Conservation (phyloP, 2,888 invertebrate genomes). For the Venusia cambrica region DNA sequence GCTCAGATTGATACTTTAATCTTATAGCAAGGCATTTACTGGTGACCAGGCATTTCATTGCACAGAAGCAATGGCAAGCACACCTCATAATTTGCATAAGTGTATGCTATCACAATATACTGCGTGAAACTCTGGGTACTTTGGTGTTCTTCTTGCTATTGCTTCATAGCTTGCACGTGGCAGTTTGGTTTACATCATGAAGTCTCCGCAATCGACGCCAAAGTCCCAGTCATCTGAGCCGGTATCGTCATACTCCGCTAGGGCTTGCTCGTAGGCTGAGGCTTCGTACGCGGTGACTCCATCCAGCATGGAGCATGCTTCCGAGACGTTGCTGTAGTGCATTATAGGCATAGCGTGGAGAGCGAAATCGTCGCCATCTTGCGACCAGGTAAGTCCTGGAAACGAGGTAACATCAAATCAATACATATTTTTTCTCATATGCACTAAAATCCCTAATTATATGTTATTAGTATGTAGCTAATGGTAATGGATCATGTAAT, state of each 20-base stretch:
- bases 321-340: constrained; percentile 83
- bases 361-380: constrained; percentile 84
- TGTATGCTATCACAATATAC: no score
- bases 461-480: no score
- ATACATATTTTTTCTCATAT: no score
- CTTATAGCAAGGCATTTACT: constrained; percentile 3
- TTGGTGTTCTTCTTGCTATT: constrained; percentile 11
- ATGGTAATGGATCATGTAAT: no score
- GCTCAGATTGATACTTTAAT: not conserved
- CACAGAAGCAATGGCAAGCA: no score
- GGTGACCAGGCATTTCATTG: constrained; percentile 3
- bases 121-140: not conserved
- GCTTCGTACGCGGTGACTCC: constrained; percentile 83
- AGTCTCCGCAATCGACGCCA: constrained; percentile 87
- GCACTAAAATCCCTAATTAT: no score
- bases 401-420: no score
- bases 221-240: constrained; percentile 84
- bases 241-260: constrained; percentile 81
- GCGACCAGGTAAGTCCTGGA: constrained; percentile 84
- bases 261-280: constrained; percentile 79
- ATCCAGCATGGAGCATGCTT: constrained; percentile 79
- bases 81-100: no score
- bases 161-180: constrained; percentile 7
- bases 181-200: constrained; percentile 85
- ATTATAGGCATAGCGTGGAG: constrained; percentile 84